A percentile compares a stretch with the other conserved stretches of the same genome.
These are phyloP conservation scores for Heloderma charlesbogerti DNA, from an alignment of 2,113 vertebrate species.

Conservation along the genomic window DNA sequence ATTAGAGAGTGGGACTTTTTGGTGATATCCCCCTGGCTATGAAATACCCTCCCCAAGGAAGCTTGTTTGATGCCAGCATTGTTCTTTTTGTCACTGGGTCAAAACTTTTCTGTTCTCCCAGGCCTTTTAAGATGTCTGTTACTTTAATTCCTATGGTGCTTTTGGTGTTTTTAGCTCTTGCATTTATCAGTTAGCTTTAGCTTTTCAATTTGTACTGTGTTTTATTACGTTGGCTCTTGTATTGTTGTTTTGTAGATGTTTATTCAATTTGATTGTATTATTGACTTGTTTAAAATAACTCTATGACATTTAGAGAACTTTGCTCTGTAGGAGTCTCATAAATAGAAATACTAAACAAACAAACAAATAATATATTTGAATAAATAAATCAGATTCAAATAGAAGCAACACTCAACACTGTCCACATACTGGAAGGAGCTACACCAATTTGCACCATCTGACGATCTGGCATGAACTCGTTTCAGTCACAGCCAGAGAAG, in stretches of 20 bases:
- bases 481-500: background rate
- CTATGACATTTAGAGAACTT: background rate
- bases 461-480: background rate
- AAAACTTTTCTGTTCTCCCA: background rate
- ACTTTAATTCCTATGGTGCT: background rate
- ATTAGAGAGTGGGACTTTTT: no score
- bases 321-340: background rate
- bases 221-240: background rate
- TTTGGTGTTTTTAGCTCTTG: background rate
- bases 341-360: background rate
- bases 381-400: background rate
- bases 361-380: background rate
- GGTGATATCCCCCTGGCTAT: no score
- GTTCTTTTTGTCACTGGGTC: background rate
- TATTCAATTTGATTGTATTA: background rate
- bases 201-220: background rate
- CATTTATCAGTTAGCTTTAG: no score
- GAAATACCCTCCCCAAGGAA: no score
- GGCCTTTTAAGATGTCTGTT: background rate
- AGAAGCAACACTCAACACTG: background rate
- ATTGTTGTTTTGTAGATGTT: background rate
- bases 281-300: background rate
- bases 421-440: background rate
- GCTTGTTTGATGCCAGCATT: background rate
- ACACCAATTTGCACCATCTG: background rate